Evolutionary conservation across 2,797 vertebrate genomes (phyloP), one percentile per base, ranked within the genome.

Genomic region (Xiphophorus birchmanni): DNA sequence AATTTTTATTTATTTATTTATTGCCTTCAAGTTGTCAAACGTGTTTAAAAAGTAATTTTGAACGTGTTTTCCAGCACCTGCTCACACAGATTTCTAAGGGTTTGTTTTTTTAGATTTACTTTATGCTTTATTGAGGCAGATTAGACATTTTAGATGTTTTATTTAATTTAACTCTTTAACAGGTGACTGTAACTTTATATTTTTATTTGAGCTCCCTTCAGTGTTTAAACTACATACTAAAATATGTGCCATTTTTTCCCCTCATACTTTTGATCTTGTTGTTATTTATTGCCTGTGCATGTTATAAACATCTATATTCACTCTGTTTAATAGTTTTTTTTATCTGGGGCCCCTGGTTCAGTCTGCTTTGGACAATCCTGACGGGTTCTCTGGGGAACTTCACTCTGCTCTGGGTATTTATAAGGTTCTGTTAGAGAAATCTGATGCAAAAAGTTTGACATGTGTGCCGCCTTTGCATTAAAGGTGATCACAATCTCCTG

Each of bases 331-430:
- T 77, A 92, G 86, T 9, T 80, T 89, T 42, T 42, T 86, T 90
- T 92, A 90, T 81, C 82, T 93, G 0, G 84, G 89, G 2, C 84
- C 83, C 26, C 26, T 85, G 73, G 65, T 89, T 75, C 81, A 87
- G 4, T 87, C 90, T 26, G 84, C 74, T 0, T 52, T 86, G 48
- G 87, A 92, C 71, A 95, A 95, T 42, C 87, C 95, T 3, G 90
- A 94, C 89, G 94, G 95, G 82, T 88, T 96, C 78, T 78, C 88
- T 0, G 89, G 93, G 54, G 95, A 94, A 1, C 69, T 97, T 65
- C 94, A 93, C 86, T 93, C 94, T 74, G 92, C 86, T 2, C 78
- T 95, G 1, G 95, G 96, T 63, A 74, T 73, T 47, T 56, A 78
- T 71, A 84, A 40, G 48, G 44, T 84, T 69, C 45, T 50, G 37